phyloP scores from a whole-genome alignment of 2,797 vertebrate genomes.

The Emys orbicularis region DNA sequence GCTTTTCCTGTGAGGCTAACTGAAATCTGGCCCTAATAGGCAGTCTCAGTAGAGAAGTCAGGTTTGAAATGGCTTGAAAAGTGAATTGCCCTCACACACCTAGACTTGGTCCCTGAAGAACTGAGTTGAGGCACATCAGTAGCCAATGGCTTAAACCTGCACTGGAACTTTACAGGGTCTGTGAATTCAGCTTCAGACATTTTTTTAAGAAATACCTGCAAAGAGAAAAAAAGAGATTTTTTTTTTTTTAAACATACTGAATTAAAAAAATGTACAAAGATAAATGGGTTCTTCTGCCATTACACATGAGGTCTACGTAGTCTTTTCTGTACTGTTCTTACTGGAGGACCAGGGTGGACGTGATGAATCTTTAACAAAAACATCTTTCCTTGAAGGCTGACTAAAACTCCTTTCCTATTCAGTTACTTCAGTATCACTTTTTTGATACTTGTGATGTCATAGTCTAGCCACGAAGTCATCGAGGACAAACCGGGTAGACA shows the following conservation, averaged over 20 bases:
- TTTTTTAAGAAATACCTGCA: not conserved
- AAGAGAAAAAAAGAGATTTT: not conserved
- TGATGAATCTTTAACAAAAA: not conserved
- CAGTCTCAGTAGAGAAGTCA: not conserved
- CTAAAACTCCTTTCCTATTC: not conserved
- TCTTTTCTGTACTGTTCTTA: not conserved
- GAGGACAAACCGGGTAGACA: not conserved
- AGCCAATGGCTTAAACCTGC: not conserved
- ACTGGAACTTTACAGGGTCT: not conserved
- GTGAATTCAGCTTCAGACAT: not conserved
- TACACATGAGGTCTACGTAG: not conserved
- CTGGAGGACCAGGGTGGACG: not conserved
- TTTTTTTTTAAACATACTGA: no score
- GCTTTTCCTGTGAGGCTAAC: not conserved
- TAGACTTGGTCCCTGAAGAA: not conserved
- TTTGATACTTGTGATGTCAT: not conserved
- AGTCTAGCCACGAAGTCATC: not conserved
- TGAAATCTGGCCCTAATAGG: not conserved
- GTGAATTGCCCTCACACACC: not conserved
- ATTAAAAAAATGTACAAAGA: not conserved
- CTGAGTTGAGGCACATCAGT: not conserved
- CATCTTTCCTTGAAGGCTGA: not conserved
- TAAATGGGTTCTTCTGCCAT: not conserved
- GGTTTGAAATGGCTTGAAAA: not conserved
- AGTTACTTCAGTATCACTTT: not conserved